Evolutionary conservation across 2,797 vertebrate species (phyloP).

Genomic region (Ibycter americanus): DNA sequence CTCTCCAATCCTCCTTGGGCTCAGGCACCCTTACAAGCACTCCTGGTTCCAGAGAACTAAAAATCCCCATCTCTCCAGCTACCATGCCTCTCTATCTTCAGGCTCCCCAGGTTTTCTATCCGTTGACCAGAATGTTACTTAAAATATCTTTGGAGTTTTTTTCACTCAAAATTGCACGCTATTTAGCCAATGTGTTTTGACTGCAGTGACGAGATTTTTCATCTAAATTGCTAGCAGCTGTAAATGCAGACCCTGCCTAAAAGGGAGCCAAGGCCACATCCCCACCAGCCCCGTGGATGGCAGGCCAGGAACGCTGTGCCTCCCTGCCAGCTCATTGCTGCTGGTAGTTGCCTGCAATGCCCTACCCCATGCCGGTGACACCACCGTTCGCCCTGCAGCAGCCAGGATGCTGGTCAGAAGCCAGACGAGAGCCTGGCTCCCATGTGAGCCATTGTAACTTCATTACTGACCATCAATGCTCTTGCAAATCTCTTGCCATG

Average conservation of each 20-base stretch:
- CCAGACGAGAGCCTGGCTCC: not conserved
- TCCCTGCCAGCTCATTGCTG: not conserved
- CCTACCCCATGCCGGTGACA: rapidly evolving
- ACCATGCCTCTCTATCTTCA: not conserved
- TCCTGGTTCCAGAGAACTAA: rapidly evolving
- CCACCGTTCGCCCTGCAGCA: rapidly evolving
- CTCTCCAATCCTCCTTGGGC: no score
- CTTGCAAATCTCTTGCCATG: not conserved
- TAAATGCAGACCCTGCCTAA: not conserved
- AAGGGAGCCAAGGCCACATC: not conserved
- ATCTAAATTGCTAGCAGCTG: not conserved
- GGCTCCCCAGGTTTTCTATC: not conserved
- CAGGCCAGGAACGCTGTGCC: not conserved
- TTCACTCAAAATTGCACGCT: not conserved
- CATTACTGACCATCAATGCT: not conserved
- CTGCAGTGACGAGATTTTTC: not conserved
- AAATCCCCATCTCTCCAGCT: not conserved
- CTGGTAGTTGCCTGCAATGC: not conserved
- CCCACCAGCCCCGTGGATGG: not conserved
- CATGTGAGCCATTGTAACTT: not conserved
- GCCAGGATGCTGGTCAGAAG: not conserved
- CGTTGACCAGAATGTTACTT: not conserved
- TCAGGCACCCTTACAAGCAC: not conserved
- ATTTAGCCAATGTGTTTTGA: not conserved
- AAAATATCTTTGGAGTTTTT: not conserved